These are phyloP conservation scores for Siderastrea radians DNA, from an alignment of 92 coral and sea anemone species.

Conservation along the genomic window DNA sequence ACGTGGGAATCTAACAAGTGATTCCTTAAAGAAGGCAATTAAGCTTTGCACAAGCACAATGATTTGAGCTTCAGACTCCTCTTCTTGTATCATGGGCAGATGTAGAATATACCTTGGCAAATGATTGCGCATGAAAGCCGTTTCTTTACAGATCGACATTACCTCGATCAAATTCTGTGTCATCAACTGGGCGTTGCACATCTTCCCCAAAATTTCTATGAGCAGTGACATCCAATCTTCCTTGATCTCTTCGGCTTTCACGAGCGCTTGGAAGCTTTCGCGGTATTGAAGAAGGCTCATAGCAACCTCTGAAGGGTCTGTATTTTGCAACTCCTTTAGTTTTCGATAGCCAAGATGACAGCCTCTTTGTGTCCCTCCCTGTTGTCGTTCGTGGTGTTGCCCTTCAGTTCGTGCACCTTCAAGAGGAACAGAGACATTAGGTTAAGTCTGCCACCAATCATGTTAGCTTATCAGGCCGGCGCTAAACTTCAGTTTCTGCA, in stretches of 20 bases:
- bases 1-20: slow-evolving; percentile 79
- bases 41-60: slow-evolving; percentile 56
- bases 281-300: slow-evolving; percentile 51
- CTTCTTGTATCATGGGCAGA: slow-evolving; percentile 73
- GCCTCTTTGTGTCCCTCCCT: slow-evolving; percentile 34
- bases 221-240: slow-evolving; percentile 84
- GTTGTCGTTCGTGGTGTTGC: neutral
- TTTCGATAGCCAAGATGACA: slow-evolving; percentile 71
- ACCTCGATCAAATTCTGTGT: slow-evolving; percentile 75
- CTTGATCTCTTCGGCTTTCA: slow-evolving; percentile 63
- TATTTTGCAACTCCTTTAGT: slow-evolving; percentile 39
- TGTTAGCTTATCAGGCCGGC: too few relatives aligned
- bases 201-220: slow-evolving; percentile 69
- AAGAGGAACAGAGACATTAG: neutral
- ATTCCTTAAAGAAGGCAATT: slow-evolving; percentile 77
- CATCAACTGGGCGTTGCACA: slow-evolving; percentile 85
- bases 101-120: slow-evolving; percentile 82
- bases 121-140: slow-evolving; percentile 64
- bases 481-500: too few relatives aligned
- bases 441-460: neutral
- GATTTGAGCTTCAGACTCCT: slow-evolving; percentile 58
- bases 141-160: slow-evolving; percentile 75
- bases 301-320: slow-evolving; percentile 59
- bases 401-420: slow-evolving; percentile 13
- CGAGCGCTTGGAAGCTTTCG: slow-evolving; percentile 61